These are phyloP conservation scores for Scomber japonicus DNA, from an alignment of 2,113 vertebrate species.

Conservation along the genomic window DNA sequence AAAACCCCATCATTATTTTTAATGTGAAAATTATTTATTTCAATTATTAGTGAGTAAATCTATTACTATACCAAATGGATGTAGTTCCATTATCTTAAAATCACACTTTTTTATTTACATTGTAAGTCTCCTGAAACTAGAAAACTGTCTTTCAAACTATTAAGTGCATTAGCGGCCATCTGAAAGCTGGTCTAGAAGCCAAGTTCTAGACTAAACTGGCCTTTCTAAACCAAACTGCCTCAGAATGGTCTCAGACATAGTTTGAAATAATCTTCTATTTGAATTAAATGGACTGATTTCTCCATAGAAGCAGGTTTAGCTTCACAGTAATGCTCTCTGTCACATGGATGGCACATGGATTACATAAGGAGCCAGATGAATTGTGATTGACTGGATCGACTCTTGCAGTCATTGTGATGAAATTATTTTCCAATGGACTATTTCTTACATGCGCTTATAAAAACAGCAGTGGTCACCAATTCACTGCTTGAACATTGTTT, in stretches of 20 bases:
- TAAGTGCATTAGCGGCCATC: neutral
- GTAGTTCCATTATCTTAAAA: no score
- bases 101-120: no score
- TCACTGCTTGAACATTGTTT: neutral
- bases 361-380: neutral
- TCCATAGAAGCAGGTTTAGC: neutral
- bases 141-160: neutral
- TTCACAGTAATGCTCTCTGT: neutral
- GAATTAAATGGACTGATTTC: no score
- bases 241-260: neutral
- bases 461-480: neutral
- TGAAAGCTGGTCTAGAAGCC: neutral
- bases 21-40: no score
- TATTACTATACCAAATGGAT: no score
- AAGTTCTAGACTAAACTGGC: neutral
- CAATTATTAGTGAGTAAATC: no score
- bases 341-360: neutral
- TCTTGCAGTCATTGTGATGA: neutral
- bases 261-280: no score
- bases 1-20: no score
- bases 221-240: neutral
- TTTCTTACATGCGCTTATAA: neutral
- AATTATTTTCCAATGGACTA: neutral
- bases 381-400: neutral
- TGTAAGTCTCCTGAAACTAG: no score